Evolutionary conservation across 30 jellyfish, hydroid and myxozoan species (phyloP), one percentile per base, ranked within the genome.

Genomic region (Hydractinia symbiolongicarpus): DNA sequence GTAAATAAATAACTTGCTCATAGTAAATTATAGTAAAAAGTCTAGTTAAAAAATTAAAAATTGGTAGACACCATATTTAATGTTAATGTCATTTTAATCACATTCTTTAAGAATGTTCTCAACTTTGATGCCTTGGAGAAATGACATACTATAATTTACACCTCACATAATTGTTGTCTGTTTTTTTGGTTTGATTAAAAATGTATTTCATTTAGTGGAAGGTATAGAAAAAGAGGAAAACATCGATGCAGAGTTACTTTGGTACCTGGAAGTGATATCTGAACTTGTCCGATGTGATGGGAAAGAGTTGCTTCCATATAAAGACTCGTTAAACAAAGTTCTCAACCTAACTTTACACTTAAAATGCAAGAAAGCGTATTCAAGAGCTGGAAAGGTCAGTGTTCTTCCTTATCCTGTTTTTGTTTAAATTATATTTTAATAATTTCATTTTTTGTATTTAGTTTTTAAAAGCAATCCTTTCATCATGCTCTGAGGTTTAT

Each of bases 271-370:
- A 76, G 81, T 90, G 58, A 78, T 90, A 5, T 85, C 93, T 5
- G 97, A 90, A 71, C 66, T 89, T 30, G 88, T 82, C 52, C 93
- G 95, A 5, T 90, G 95, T 71, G 72, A 88, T 81, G 97, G 97
- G 21, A 78, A 72, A 53, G 90, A 82, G 86, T 68, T 90, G 68
- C 71, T 90, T 77, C 91, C 84, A 5, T 86, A 90, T 74, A 82
- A 79, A 4, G 84, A 84, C 51, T 62, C 76, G 14, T 57, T 90
- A 40, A 84, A 79, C 13, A 88, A 85, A 66, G 89, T 86, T 50
- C 58, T 90, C 11, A 16, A 61, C 4, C 81, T 71, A 9, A 90
- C 97, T 3, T 67, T 90, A 17, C 73, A 81, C 15, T 56, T 90
- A 88, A 90, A 90, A 55, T 83, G 97, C 94, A 90, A 85, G 62